phyloP scores from a whole-genome alignment of 2,113 vertebrate genomes.

The Gallinago paraguaiae region DNA sequence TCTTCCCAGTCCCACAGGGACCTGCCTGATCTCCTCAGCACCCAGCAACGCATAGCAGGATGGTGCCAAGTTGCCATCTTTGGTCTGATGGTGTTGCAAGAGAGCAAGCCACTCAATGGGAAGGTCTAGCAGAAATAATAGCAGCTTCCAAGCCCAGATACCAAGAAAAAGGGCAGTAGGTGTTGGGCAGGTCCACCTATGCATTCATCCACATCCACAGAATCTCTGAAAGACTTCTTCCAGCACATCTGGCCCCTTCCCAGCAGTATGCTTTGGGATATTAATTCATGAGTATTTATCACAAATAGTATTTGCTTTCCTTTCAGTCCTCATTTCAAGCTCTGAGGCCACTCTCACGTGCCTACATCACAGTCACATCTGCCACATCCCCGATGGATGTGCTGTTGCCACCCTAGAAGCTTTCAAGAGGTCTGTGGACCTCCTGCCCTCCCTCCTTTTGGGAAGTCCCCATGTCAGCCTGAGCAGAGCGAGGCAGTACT shows the following conservation, averaged over 20 bases:
- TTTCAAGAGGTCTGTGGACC: not conserved
- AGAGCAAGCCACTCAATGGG: not conserved
- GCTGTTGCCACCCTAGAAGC: not conserved
- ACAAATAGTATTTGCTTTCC: not conserved
- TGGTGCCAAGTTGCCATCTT: not conserved
- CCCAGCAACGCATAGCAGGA: not conserved
- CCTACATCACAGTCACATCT: not conserved
- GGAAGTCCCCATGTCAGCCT: not conserved
- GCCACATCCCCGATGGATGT: not conserved
- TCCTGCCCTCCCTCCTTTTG: not conserved
- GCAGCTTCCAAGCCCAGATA: not conserved
- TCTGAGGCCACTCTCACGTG: not conserved
- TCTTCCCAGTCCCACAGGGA: not conserved
- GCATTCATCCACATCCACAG: not conserved
- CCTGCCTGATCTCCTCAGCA: not conserved
- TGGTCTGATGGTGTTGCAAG: not conserved
- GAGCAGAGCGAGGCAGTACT: fast-evolving
- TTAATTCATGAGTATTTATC: not conserved
- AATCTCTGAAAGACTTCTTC: not conserved
- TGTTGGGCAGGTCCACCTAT: not conserved
- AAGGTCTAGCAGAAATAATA: not conserved
- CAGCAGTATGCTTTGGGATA: not conserved
- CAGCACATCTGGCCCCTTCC: not conserved
- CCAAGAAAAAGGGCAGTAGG: not conserved
- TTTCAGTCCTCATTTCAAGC: not conserved